Evolutionary conservation across 2,113 vertebrate species (phyloP), one percentile per base, ranked within the genome.

Genomic region (Osmerus eperlanus): DNA sequence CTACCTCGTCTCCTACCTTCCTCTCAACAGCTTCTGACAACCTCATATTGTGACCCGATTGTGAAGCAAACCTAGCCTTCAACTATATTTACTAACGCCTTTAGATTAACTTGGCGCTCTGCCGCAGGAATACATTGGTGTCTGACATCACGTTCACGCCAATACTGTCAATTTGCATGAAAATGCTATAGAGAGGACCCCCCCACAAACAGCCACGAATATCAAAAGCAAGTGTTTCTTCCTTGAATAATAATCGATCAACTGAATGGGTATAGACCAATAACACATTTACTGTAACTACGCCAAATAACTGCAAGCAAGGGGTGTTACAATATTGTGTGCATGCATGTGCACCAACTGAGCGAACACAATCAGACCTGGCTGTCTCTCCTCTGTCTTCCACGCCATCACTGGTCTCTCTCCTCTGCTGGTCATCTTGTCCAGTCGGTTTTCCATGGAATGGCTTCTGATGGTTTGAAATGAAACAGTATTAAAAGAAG

Each of bases 341-440:
- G 16, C 1, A 19, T 41, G 65, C 23, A 62, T 32, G 2, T 9
- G 65, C 4, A 58, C 19, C 18, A 61, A 67, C 59, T 71, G 18
- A 41, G 13, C 23, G 68, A 23, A 16, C 41, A 36, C 21, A 56
- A 65, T 25, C 87, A 80, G 53, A 91, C 90, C 90, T 87, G 73
- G 64, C 54, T 68, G 84, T 83, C 68, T 89, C 78, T 52, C 59
- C 54, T 21, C 78, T 79, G 58, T 79, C 81, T 28, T 85, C 80
- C 32, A 83, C 83, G 79, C 21, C 75, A 19, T 12, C 16, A 4
- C 68, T 68, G 58, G 78, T 63, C 47, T 67, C 77, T 55, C 74
- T 83, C 76, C 78, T 80, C 32, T 56, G 75, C 68, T 74, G 70
- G 3, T 21, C 59, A 53, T 72, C 81, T n/a, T 79, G 84, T 70